Conservation (phyloP, 2,888 invertebrate species). For the Therioaphis trifolii region DNA sequence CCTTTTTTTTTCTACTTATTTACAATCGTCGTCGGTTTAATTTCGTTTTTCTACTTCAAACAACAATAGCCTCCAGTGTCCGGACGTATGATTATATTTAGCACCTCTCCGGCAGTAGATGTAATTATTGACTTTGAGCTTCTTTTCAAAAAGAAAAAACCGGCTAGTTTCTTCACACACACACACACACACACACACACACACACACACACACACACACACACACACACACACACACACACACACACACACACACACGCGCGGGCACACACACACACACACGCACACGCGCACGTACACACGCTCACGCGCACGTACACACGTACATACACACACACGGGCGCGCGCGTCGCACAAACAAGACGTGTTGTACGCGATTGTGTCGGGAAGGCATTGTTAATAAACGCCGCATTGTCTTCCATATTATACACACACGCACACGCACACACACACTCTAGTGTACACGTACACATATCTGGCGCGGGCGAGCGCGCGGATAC, state of each 20-base stretch:
- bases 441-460: background rate
- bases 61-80: conserved; percentile 12
- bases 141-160: conserved; percentile 22
- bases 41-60: conserved; percentile 11
- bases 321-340: background rate
- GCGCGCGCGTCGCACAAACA: conserved; percentile 20
- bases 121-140: conserved; percentile 62
- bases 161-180: conserved; percentile 38
- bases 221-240: conserved; percentile 1
- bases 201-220: too few relatives aligned
- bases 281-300: too few relatives aligned
- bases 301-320: background rate
- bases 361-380: conserved; percentile 58
- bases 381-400: conserved; percentile 58
- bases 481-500: background rate
- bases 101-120: conserved; percentile 35
- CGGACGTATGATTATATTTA: conserved; percentile 26
- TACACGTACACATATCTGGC: too few relatives aligned
- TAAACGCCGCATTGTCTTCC: conserved; percentile 61
- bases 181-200: background rate
- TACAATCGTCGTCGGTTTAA: background rate
- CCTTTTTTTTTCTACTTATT: background rate
- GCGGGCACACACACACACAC: conserved; percentile 18
- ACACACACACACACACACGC: background rate
- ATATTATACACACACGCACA: conserved; percentile 5